Conservation (phyloP, 2,113 vertebrate genomes). For the Atrichornis clamosus region DNA sequence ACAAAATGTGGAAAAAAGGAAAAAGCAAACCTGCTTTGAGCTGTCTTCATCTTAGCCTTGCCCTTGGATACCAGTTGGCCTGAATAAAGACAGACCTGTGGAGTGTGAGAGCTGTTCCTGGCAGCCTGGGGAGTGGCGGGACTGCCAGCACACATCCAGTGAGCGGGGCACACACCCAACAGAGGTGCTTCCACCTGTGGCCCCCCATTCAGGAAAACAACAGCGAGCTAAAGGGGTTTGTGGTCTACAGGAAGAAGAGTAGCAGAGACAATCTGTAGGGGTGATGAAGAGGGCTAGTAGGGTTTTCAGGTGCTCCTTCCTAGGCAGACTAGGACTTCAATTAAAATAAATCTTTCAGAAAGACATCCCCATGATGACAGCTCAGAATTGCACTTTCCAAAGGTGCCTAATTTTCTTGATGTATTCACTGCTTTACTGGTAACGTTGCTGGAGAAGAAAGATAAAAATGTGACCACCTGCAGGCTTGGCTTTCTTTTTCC, state of each 20-base stretch:
- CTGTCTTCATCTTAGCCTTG: conserved; percentile 12
- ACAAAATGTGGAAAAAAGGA: conserved; percentile 17
- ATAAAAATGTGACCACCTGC: not conserved
- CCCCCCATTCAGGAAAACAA: not conserved
- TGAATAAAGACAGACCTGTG: not conserved
- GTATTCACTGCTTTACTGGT: not conserved
- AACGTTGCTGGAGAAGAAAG: not conserved
- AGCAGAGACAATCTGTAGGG: not conserved
- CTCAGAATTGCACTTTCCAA: not conserved
- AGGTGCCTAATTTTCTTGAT: not conserved
- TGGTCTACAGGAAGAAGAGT: not conserved
- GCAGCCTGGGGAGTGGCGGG: not conserved
- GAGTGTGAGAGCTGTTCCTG: not conserved
- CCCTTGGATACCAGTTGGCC: not conserved
- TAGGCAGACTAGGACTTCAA: not conserved
- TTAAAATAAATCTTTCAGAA: not conserved
- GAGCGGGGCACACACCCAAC: not conserved
- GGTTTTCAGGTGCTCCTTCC: not conserved
- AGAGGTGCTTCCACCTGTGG: not conserved
- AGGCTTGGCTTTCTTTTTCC: not conserved
- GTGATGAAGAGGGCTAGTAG: not conserved
- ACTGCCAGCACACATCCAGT: not conserved
- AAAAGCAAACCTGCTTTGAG: conserved; percentile 4
- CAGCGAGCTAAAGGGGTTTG: not conserved
- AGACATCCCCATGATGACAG: not conserved